A percentile compares a stretch with the other conserved stretches of the same genome.
phyloP scores from a whole-genome alignment of 2,113 vertebrate species.

The Phalacrocorax aristotelis region DNA sequence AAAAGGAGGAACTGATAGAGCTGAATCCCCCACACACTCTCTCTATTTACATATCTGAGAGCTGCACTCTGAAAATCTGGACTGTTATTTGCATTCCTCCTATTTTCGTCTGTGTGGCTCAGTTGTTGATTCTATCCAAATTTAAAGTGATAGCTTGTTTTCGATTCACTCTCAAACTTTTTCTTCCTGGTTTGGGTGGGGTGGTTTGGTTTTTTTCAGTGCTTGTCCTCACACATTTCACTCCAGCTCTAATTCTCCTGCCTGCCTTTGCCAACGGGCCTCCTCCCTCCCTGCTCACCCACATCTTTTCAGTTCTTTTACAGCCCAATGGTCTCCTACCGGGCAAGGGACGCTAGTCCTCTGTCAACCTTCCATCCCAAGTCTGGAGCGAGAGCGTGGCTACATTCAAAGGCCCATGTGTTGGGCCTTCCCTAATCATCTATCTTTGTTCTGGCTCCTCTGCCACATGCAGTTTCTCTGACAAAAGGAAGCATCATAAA shows the following conservation, averaged over 20 bases:
- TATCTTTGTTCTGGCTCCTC: neutral
- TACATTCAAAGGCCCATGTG: neutral
- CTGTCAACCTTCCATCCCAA: neutral
- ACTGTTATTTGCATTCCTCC: neutral
- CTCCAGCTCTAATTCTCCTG: neutral
- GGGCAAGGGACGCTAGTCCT: accelerated
- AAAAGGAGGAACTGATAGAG: neutral
- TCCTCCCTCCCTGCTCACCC: neutral
- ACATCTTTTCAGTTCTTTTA: neutral
- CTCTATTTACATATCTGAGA: neutral
- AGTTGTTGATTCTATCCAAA: neutral
- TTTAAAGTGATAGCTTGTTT: neutral
- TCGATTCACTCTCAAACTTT: neutral
- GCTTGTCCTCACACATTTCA: neutral
- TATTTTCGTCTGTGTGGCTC: neutral
- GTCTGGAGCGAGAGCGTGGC: neutral
- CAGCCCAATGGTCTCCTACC: neutral
- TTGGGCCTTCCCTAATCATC: neutral
- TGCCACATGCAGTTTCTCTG: neutral
- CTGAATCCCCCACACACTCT: neutral
- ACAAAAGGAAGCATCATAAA: neutral
- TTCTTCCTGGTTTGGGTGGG: neutral
- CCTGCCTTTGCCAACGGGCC: neutral
- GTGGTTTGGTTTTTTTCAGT: too few relatives aligned
- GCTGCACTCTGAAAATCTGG: neutral